A percentile compares a stretch with the other conserved stretches of the same genome.
These are phyloP conservation scores for Maniola jurtina DNA, from an alignment of 1,140 invertebrate genomes.

Conservation along the genomic window DNA sequence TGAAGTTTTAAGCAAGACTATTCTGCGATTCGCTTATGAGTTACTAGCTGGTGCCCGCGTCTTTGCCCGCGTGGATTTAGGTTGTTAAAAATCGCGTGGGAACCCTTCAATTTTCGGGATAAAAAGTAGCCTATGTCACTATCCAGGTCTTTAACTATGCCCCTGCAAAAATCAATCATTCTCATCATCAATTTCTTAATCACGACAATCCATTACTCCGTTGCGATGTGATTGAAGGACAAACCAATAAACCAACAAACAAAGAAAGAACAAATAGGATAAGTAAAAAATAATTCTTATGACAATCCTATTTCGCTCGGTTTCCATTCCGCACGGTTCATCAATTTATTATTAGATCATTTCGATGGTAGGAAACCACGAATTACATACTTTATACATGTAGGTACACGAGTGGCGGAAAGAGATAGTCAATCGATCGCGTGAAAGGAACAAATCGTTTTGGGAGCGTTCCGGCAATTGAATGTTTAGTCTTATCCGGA, in stretches of 20 bases:
- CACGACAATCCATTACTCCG: too few relatives aligned
- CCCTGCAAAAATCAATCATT: too few relatives aligned
- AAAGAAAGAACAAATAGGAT: not conserved
- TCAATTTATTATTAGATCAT: constrained; percentile 8
- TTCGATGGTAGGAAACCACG: constrained; percentile 1
- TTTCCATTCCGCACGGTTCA: constrained; percentile 1
- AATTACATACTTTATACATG: constrained; percentile 7
- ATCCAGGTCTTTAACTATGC: too few relatives aligned
- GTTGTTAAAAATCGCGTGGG: too few relatives aligned
- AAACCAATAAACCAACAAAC: too few relatives aligned
- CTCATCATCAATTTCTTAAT: too few relatives aligned
- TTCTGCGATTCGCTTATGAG: not conserved
- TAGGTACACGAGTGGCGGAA: constrained; percentile 36
- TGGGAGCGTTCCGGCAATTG: constrained; percentile 64
- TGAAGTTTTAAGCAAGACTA: not conserved
- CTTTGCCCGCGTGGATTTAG: too few relatives aligned
- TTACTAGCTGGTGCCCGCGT: too few relatives aligned
- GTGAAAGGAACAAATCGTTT: constrained; percentile 66
- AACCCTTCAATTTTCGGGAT: too few relatives aligned
- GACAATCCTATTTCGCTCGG: not conserved
- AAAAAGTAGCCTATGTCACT: too few relatives aligned
- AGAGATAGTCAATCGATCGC: constrained; percentile 59
- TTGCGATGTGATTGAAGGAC: too few relatives aligned
- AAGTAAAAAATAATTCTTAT: not conserved
- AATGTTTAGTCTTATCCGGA: constrained; percentile 43